phyloP scores from a whole-genome alignment of 1,140 invertebrate species.

The Dryas iulia region DNA sequence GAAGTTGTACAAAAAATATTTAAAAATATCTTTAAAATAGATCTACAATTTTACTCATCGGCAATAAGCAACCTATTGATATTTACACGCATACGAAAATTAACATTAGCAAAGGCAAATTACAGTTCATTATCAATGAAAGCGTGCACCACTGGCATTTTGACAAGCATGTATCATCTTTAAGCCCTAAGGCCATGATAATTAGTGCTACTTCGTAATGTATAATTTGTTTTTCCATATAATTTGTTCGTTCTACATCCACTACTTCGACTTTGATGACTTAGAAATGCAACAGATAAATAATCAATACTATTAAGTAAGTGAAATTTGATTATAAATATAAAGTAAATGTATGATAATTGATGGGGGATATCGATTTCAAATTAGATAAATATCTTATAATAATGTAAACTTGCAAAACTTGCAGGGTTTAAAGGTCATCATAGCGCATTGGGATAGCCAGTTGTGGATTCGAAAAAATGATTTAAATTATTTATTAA shows the following conservation, averaged over 20 bases:
- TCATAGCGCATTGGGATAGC: too few species aligned
- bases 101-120: constrained; percentile 18
- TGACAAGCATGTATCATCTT: constrained; percentile 25
- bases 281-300: background rate
- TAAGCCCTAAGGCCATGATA: constrained; percentile 24
- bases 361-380: too few species aligned
- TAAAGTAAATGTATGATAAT: background rate
- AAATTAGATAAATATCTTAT: too few species aligned
- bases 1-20: background rate
- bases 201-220: constrained; percentile 35
- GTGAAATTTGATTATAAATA: background rate
- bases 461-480: too few species aligned
- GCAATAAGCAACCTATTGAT: background rate
- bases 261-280: background rate
- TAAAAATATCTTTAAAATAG: background rate
- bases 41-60: background rate
- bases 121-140: constrained; percentile 25
- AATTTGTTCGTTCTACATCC: constrained; percentile 18
- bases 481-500: too few species aligned
- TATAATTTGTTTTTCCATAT: constrained; percentile 36
- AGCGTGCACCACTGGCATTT: constrained; percentile 16
- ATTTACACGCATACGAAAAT: background rate
- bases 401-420: too few species aligned
- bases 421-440: too few species aligned
- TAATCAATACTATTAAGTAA: background rate